Evolutionary conservation across 2,113 vertebrate genomes (phyloP).

Genomic region (Paramormyrops kingsleyae): DNA sequence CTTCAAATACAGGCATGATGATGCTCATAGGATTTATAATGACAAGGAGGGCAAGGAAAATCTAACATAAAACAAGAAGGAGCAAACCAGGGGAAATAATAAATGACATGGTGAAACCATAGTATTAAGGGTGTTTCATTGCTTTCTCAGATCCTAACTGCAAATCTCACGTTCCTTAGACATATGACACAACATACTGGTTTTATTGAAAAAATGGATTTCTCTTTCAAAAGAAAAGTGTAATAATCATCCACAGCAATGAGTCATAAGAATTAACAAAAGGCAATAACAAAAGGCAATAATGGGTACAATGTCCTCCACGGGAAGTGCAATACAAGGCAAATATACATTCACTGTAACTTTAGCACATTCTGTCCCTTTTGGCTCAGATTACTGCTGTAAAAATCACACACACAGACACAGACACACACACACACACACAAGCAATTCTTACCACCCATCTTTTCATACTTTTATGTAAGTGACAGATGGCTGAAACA

Average conservation of each 20-base stretch:
- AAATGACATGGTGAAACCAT: not conserved
- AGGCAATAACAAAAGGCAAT: not conserved
- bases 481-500: not conserved
- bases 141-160: not conserved
- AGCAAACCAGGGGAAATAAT: not conserved
- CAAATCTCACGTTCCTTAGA: not conserved
- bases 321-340: not conserved
- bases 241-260: not conserved
- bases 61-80: conserved; percentile 5
- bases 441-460: not conserved
- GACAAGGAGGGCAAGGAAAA: conserved; percentile 27
- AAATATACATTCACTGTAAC: not conserved
- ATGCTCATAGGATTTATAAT: conserved; percentile 35
- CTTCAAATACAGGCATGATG: conserved; percentile 28
- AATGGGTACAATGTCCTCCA: not conserved
- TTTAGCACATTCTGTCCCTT: not conserved
- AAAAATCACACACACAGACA: not conserved
- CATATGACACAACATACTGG: not conserved
- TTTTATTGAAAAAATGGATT: not conserved
- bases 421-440: not conserved
- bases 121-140: not conserved
- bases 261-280: not conserved
- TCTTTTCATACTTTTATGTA: not conserved
- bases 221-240: not conserved
- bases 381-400: not conserved